phyloP scores from a whole-genome alignment of 2,113 vertebrate genomes.

The Lamprologus lemairii region DNA sequence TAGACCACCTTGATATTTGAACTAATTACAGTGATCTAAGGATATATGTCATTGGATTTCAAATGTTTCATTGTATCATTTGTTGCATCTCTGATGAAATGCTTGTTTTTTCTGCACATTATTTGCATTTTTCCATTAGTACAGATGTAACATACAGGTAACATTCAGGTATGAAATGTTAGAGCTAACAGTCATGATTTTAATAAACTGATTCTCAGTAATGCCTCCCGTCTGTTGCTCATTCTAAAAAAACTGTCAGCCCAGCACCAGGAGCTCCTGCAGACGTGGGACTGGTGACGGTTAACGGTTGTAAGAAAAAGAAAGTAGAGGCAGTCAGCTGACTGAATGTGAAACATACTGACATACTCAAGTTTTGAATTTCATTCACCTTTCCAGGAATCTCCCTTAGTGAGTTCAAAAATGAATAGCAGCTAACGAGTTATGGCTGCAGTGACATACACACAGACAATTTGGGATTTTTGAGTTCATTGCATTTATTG shows the following conservation, averaged over 20 bases:
- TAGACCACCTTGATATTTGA: not conserved
- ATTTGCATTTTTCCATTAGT: not conserved
- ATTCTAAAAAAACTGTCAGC: not conserved
- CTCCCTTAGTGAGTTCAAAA: not conserved
- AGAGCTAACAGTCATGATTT: not conserved
- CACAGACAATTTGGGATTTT: not conserved
- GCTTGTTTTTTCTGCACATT: not conserved
- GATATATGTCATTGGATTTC: not conserved
- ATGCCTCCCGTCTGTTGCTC: not conserved
- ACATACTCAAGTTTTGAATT: not conserved
- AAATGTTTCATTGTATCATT: not conserved
- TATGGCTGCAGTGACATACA: not conserved
- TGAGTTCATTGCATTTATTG: constrained; percentile 1
- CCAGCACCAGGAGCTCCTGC: not conserved
- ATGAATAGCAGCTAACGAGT: not conserved
- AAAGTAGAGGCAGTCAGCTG: not conserved
- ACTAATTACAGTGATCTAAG: not conserved
- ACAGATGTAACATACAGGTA: not conserved
- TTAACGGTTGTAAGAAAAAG: not conserved
- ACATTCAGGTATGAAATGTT: not conserved
- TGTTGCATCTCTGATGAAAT: not conserved
- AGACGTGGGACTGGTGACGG: not conserved
- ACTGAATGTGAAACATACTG: not conserved
- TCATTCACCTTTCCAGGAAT: not conserved
- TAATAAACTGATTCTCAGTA: not conserved